Evolutionary conservation across 2,113 vertebrate genomes (phyloP).

Genomic region (Prinia subflava): DNA sequence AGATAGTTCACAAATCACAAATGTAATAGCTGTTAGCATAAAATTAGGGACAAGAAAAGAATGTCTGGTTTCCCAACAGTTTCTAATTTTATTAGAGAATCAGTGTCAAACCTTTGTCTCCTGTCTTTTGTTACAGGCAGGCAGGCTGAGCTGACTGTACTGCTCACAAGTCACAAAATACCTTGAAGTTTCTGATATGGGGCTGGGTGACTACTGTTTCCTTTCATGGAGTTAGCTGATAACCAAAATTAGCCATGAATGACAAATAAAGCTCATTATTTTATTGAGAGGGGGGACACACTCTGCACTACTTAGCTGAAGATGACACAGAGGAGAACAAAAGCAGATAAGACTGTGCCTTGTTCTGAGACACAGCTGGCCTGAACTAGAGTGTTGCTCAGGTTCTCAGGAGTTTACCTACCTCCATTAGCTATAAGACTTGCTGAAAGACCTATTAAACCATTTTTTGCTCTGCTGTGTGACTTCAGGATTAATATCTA

Average conservation of each 20-base stretch:
- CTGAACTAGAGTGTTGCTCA: background rate
- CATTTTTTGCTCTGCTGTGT: background rate
- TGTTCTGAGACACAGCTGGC: background rate
- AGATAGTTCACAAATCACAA: background rate
- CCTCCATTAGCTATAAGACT: background rate
- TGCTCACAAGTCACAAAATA: background rate
- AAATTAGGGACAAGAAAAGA: background rate
- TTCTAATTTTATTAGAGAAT: background rate
- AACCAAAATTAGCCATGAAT: background rate
- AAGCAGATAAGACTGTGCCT: background rate
- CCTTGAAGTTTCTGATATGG: background rate
- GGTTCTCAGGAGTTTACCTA: background rate
- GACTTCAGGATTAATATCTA: background rate
- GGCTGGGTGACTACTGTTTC: background rate
- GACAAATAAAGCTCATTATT: background rate
- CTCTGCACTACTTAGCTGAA: background rate
- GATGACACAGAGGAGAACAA: background rate
- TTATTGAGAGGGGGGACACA: background rate
- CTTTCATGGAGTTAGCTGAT: background rate
- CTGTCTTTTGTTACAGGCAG: background rate
- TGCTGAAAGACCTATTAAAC: background rate
- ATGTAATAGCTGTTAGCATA: background rate
- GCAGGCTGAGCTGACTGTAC: background rate
- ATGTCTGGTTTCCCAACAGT: background rate
- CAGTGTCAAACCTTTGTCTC: background rate